Evolutionary conservation across 1,140 invertebrate genomes (phyloP).

Genomic region (Aphaenogaster ashmeadi): DNA sequence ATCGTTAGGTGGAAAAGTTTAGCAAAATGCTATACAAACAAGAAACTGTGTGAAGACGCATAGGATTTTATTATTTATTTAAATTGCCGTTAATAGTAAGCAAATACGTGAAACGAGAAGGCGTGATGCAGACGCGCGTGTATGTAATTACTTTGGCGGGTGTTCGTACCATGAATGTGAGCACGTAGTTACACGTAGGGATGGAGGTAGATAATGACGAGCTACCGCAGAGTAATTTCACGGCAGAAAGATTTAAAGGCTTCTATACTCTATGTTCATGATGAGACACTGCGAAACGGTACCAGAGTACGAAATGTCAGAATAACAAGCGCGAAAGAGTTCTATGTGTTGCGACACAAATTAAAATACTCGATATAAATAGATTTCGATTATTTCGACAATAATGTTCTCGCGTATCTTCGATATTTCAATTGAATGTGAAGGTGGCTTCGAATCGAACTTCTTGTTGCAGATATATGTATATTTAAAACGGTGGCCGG

Average conservation of each 20-base stretch:
- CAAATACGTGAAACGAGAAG: not conserved
- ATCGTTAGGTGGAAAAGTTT: not conserved
- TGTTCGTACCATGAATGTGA: constrained; percentile 15
- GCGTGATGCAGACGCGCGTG: not conserved
- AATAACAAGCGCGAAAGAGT: constrained; percentile 28
- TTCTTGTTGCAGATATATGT: not conserved
- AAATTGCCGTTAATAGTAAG: not conserved
- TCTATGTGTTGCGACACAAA: constrained; percentile 16
- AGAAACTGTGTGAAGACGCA: not conserved
- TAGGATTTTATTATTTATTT: constrained; percentile 12
- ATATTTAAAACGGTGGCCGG: not conserved
- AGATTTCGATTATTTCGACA: not conserved
- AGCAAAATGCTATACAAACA: not conserved
- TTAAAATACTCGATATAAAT: constrained; percentile 7
- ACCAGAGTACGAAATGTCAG: constrained; percentile 4
- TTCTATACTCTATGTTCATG: not conserved
- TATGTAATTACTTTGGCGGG: constrained; percentile 32
- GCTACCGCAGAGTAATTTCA: constrained; percentile 71
- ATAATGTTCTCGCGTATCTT: not conserved
- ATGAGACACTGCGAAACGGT: not conserved
- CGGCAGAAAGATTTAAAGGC: constrained; percentile 66
- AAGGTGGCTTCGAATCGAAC: not conserved
- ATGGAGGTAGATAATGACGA: constrained; percentile 59
- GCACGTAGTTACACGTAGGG: constrained; percentile 4
- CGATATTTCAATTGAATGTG: not conserved